These are phyloP conservation scores for Laticauda colubrina DNA, from an alignment of 2,113 vertebrate genomes.

Conservation along the genomic window DNA sequence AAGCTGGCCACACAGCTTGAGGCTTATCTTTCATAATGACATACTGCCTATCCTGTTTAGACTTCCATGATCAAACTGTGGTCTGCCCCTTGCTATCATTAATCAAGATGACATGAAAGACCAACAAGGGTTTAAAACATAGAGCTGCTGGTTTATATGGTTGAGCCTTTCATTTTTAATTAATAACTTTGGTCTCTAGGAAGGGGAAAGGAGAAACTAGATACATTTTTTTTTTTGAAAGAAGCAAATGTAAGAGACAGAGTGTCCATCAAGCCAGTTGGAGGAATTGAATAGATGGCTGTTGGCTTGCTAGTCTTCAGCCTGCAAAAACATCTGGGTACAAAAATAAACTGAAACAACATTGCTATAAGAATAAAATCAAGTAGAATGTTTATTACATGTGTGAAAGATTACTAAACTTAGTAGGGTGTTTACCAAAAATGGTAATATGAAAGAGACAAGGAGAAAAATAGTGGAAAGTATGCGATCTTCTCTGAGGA, in stretches of 20 bases:
- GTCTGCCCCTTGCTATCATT: neutral
- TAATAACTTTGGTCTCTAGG: neutral
- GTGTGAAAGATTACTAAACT: neutral
- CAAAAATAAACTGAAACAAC: neutral
- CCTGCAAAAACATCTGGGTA: neutral
- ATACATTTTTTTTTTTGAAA: neutral
- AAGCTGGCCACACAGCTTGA: neutral
- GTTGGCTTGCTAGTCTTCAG: neutral
- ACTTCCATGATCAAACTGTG: neutral
- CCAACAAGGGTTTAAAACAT: neutral
- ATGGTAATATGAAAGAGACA: neutral
- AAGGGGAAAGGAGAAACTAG: neutral
- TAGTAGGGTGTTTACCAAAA: neutral
- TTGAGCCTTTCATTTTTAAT: neutral
- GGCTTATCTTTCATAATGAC: constrained; percentile 1
- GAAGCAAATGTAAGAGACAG: neutral
- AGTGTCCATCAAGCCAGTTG: too few relatives aligned
- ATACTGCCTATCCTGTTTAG: neutral
- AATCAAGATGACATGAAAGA: constrained; percentile 15
- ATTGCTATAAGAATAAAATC: neutral
- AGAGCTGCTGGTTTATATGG: neutral
- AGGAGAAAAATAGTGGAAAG: neutral
- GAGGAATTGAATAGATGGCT: neutral
- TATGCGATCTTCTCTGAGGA: neutral
- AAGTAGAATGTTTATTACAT: neutral